Conservation (phyloP, 2,888 invertebrate species). For the Dolichopus griseipennis region DNA sequence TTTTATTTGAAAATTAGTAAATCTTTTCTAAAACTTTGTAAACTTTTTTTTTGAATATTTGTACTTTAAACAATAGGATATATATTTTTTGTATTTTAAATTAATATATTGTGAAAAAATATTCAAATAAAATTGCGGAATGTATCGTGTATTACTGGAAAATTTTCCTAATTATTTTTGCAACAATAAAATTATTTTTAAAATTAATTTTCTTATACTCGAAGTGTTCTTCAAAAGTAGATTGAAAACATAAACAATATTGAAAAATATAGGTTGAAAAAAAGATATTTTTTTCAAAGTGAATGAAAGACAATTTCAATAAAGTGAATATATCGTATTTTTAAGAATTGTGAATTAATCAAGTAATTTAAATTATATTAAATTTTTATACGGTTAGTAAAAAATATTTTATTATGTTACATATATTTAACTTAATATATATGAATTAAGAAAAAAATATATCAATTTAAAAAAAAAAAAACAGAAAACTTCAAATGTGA, state of each 20-base stretch:
- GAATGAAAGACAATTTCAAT: not conserved
- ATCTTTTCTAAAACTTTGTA: not conserved
- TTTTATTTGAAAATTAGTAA: not conserved
- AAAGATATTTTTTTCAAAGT: not conserved
- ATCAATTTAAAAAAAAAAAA: too few species aligned
- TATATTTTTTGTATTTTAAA: not conserved
- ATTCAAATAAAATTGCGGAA: not conserved
- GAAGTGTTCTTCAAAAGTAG: slow-evolving; percentile 1
- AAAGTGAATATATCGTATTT: too few species aligned
- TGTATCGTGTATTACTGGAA: not conserved
- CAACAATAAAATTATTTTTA: not conserved
- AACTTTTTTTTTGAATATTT: not conserved
- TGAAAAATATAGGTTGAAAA: not conserved
- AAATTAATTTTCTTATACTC: not conserved
- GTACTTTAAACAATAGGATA: not conserved
- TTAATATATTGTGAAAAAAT: too few species aligned
- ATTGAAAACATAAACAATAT: not conserved
- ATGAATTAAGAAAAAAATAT: not conserved
- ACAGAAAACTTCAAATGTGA: too few species aligned
- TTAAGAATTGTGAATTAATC: too few species aligned
- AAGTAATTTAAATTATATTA: not conserved
- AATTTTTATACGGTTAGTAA: not conserved
- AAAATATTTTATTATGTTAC: not conserved
- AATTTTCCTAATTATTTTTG: not conserved
- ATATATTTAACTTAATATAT: not conserved